Evolutionary conservation across 2,113 vertebrate genomes (phyloP), one percentile per base, ranked within the genome.

Genomic region (Platysteira castanea): DNA sequence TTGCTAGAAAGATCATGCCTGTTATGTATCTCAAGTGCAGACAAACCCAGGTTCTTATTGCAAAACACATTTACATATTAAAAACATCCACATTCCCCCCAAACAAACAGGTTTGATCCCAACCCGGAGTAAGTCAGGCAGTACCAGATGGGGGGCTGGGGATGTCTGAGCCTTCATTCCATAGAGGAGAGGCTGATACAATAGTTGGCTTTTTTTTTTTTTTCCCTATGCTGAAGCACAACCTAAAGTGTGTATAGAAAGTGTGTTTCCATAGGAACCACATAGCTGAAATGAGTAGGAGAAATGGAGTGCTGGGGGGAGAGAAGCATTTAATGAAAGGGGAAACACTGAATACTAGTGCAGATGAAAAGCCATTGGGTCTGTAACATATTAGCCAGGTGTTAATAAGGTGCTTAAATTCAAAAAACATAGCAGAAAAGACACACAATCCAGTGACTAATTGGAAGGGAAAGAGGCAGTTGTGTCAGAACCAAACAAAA

Each of bases 251-350:
- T 93, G 71, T 95, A 97, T 65, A 85, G 71, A 70, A 94, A 95
- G 44, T 71, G 76, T 68, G 96, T 97, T 96, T 76, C 96, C 93
- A 97, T 97, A 95, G 96, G 85, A 97, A 97, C 96, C 86, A 53
- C 90, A 92, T 15, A 79, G 90, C 90, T 78, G 88, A 94, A 92
- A 93, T 65, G 92, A 93, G 93, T 64, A 87, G 83, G 84, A 96
- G 79, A 84, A 57, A 15, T 52, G 79, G 81, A 84, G 57, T 13
- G 68, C 79, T 59, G 50, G 63, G 54, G 63, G 37, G 47, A 69
- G 28, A 88, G 83, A 57, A 75, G 53, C 13, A 0, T 75, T 92
- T 92, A 84, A 90, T 84, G 76, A 93, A 86, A 75, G 6, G 19
- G n/a, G 27, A 84, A 86, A 35, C 39, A 71, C n/a, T 46, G 86